Evolutionary conservation across 2,113 vertebrate species (phyloP).

Genomic region (Sterna hirundo): DNA sequence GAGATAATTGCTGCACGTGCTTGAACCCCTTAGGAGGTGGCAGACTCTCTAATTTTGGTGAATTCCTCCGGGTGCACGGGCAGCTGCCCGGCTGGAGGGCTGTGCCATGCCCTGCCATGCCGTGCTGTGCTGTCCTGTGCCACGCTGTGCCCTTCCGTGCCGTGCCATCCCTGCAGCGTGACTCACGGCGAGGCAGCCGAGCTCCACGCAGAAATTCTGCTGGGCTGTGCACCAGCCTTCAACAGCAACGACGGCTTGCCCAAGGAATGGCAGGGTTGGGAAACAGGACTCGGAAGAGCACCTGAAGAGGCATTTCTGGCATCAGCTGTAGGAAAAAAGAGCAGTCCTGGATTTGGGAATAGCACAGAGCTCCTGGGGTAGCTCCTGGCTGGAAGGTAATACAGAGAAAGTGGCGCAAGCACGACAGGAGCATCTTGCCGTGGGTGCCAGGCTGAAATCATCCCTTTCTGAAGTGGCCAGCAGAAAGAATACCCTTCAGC

Average conservation of each 20-base stretch:
- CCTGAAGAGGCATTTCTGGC: background rate
- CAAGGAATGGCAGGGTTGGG: background rate
- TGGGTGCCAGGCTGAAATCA: background rate
- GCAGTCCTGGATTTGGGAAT: background rate
- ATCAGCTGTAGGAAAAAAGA: background rate
- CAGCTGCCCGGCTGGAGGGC: background rate
- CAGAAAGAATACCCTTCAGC: background rate
- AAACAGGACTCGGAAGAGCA: accelerated
- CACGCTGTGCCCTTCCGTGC: accelerated
- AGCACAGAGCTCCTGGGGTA: background rate
- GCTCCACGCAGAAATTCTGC: background rate
- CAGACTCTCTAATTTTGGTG: background rate
- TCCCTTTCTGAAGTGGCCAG: background rate
- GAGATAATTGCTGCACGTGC: constrained; percentile 4
- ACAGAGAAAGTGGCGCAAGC: background rate
- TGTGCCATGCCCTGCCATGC: accelerated
- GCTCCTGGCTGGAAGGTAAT: background rate
- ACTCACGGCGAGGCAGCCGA: accelerated
- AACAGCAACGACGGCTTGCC: accelerated
- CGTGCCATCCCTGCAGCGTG: background rate
- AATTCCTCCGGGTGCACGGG: background rate
- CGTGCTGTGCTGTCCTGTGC: accelerated
- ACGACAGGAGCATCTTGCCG: background rate
- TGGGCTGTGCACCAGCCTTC: background rate
- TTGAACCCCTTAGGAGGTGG: background rate